Conservation (phyloP, 35 echinoderm and acorn worm species). For the Apostichopus japonicus region DNA sequence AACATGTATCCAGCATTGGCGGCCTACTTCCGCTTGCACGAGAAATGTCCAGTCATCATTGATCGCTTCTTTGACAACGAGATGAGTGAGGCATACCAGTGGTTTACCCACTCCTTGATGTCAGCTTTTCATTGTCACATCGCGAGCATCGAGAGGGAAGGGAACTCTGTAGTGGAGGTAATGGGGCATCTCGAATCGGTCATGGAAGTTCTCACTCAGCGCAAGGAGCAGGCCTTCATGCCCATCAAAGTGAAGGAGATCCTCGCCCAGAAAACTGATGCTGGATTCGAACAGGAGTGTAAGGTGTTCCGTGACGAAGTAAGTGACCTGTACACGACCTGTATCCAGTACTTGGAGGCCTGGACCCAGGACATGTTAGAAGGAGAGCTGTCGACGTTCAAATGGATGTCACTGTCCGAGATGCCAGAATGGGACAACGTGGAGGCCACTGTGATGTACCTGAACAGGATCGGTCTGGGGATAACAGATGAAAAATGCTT, state of each 20-base stretch:
- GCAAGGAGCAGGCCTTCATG: conserved; percentile 2
- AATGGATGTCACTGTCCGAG: background rate
- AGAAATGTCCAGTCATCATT: background rate
- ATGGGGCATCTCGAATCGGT: background rate
- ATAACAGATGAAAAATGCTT: background rate
- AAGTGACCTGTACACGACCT: background rate
- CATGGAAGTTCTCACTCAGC: background rate
- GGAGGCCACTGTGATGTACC: background rate
- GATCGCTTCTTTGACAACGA: background rate
- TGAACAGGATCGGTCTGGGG: background rate
- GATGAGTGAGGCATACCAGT: background rate
- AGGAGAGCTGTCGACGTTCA: background rate
- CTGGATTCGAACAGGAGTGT: background rate
- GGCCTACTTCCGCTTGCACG: background rate
- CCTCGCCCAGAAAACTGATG: background rate
- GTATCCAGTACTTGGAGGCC: background rate
- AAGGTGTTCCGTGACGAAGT: background rate
- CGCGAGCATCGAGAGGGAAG: background rate
- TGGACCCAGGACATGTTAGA: background rate
- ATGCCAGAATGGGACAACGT: background rate
- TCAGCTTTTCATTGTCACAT: background rate
- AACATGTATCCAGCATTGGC: background rate
- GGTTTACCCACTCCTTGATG: conserved; percentile 15
- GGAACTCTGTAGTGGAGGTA: background rate
- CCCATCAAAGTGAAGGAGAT: background rate